Evolutionary conservation across 2,888 invertebrate species (phyloP), one percentile per base, ranked within the genome.

Genomic region (Encarsia formosa): DNA sequence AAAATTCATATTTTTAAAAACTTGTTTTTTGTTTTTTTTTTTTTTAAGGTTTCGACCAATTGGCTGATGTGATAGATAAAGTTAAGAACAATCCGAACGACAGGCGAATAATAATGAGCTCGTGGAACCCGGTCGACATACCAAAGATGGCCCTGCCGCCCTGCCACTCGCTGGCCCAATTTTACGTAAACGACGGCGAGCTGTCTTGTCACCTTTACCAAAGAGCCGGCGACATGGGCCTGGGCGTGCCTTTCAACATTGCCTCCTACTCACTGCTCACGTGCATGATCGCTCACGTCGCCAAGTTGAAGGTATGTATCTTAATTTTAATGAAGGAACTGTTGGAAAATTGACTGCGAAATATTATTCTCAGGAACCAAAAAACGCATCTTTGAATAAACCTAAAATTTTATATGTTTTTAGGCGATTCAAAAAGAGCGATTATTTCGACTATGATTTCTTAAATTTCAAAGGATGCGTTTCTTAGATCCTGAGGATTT

Each of bases 231-330:
- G 98, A 99, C 70, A 91, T 98, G 88, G 96, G 96, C 1, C 79
- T 98, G 1, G 98, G 98, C 11, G 95, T 97, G 0, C 97, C 97
- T 6, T 98, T 98, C 74, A 98, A 98, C 75, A 94, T 99, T 63
- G 97, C 98, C 44, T 96, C 95, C 63, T 99, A 98, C 75, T 83
- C 96, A 1, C 73, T 98, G 20, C 79, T 98, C 3, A 96, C 95
- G 3, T 87, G 87, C 65, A 96, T 99, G 94, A 87, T 98, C 59
- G 97, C 98, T 18, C 91, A 96, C 68, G 83, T 98, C 13, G 93
- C 94, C n/a, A 85, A 84, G 35, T 77, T 96, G 34, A 86, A 93
- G 81, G 90, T 88, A 45, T 35, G 35, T 44, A 22, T 11, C 2
- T 24, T 13, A 13, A n/a, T 9, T 5, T 13, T 34, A 5, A n/a